Percentiles rank a stretch among this genome's conserved stretches.
These are phyloP conservation scores for Corythornis leucogaster DNA, from an alignment of 2,797 vertebrate species.

Conservation along the genomic window DNA sequence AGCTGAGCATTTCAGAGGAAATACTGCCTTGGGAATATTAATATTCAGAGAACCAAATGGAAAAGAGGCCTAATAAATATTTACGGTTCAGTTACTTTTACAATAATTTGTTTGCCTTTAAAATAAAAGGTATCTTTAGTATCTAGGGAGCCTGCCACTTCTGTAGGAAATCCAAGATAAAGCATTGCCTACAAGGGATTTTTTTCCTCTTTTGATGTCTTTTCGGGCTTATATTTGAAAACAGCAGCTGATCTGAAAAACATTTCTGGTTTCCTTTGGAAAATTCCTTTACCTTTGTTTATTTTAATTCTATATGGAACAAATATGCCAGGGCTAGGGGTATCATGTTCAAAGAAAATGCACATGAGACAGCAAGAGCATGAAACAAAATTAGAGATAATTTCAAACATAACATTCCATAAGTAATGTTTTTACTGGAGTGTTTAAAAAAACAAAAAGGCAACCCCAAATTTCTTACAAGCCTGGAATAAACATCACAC, in stretches of 20 bases:
- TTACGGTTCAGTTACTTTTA: constrained; percentile 35
- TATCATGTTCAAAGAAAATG: constrained; percentile 62
- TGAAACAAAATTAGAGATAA: constrained; percentile 47
- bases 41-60: constrained; percentile 12
- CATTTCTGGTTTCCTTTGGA: constrained; percentile 39
- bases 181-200: constrained; percentile 41
- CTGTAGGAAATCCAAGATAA: constrained; percentile 29
- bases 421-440: not conserved
- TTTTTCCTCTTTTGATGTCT: constrained; percentile 63
- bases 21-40: not conserved
- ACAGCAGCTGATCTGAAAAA: constrained; percentile 45
- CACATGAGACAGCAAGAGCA: not conserved
- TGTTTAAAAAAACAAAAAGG: not conserved
- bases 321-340: not conserved
- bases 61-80: constrained; percentile 53
- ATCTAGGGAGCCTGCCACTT: constrained; percentile 20
- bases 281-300: constrained; percentile 57
- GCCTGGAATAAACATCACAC: not conserved
- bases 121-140: constrained; percentile 39
- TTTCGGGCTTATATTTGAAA: constrained; percentile 51
- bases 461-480: not conserved
- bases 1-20: constrained; percentile 22
- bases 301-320: constrained; percentile 37
- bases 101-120: constrained; percentile 58
- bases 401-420: not conserved